These are phyloP conservation scores for Streptopelia turtur DNA, from an alignment of 2,797 vertebrate species.

Conservation along the genomic window DNA sequence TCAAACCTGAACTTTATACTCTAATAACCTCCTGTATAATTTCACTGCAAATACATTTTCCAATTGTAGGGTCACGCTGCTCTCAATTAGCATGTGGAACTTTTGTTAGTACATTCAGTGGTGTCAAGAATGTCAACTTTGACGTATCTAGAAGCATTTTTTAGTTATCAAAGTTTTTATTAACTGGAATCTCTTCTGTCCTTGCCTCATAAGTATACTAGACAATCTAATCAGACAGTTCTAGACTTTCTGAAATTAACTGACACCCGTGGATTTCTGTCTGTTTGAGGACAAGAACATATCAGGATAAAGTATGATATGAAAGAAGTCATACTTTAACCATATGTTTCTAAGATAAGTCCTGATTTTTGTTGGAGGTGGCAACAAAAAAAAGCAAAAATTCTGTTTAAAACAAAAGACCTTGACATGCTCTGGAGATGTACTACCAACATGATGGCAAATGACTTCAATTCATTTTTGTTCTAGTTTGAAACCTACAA, in stretches of 20 bases:
- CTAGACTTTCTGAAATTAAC: background rate
- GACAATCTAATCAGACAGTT: background rate
- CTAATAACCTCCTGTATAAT: background rate
- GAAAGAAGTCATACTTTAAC: background rate
- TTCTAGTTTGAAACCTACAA: background rate
- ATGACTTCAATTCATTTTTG: background rate
- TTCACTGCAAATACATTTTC: background rate
- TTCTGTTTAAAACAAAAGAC: background rate
- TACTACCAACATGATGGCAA: background rate
- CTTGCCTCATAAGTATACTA: background rate
- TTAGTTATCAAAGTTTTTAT: background rate
- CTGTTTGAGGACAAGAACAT: background rate
- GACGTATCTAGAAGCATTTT: background rate
- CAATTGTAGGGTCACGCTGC: background rate
- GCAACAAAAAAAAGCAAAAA: background rate
- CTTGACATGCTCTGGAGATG: background rate
- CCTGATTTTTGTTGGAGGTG: background rate
- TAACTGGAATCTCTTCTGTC: background rate
- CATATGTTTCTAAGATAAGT: background rate
- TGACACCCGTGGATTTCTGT: background rate
- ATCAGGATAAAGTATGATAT: background rate
- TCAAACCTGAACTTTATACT: background rate
- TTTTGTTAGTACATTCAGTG: background rate
- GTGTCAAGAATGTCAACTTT: background rate
- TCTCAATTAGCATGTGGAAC: background rate